phyloP scores from a whole-genome alignment of 2,113 vertebrate species.

The Xenus cinereus region DNA sequence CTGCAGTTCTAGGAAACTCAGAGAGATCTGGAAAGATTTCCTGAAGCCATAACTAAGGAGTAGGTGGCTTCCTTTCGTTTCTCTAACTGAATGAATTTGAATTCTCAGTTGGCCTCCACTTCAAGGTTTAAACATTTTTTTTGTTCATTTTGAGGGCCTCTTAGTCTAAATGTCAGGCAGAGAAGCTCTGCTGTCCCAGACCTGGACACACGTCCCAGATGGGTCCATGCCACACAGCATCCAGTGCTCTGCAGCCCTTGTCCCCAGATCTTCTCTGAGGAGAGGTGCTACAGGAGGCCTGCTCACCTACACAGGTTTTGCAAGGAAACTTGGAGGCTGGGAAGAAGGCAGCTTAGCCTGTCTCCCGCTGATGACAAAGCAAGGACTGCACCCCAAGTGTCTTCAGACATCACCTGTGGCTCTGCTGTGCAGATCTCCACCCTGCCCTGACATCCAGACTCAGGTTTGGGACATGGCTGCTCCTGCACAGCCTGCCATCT shows the following conservation, averaged over 20 bases:
- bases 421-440: background rate
- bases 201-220: rapidly evolving
- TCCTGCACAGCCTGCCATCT: background rate
- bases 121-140: background rate
- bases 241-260: background rate
- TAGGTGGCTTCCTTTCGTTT: background rate
- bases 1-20: background rate
- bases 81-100: background rate
- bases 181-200: background rate
- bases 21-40: background rate
- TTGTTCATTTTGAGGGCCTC: background rate
- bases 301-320: background rate
- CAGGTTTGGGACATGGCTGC: background rate
- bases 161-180: background rate
- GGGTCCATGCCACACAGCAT: background rate
- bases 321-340: background rate
- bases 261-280: background rate
- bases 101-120: background rate
- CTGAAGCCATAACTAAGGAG: background rate
- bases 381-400: background rate
- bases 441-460: background rate
- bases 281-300: background rate
- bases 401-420: background rate
- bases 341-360: background rate
- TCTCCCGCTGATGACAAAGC: background rate